Percentiles rank a stretch among this genome's conserved stretches.
Conservation (phyloP, 2,888 invertebrate genomes). For the Diplazon laetatorius region DNA sequence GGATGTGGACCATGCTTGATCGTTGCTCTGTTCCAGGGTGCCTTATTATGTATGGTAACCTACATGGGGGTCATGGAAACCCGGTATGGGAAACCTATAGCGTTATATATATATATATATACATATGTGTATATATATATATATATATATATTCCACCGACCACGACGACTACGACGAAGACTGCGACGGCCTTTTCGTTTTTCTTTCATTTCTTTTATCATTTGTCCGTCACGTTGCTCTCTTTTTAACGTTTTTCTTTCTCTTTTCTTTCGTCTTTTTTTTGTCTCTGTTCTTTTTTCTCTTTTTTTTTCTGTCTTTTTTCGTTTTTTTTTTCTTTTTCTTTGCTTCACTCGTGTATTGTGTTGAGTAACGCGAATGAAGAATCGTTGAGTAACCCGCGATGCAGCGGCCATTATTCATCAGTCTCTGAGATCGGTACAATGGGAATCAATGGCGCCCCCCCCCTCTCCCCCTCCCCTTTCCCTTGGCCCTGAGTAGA, state of each 20-base stretch:
- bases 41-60: slow-evolving; percentile 55
- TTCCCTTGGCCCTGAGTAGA: no score
- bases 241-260: slow-evolving; percentile 74
- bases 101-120: no score
- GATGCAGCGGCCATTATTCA: slow-evolving; percentile 46
- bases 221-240: slow-evolving; percentile 65
- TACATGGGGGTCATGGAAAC: slow-evolving; percentile 66
- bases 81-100: slow-evolving; percentile 77
- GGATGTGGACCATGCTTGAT: no score
- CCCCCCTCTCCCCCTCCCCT: no score
- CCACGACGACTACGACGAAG: no score
- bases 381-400: slow-evolving; percentile 64
- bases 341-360: slow-evolving; percentile 73
- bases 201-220: no score
- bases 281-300: slow-evolving; percentile 66
- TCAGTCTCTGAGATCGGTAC: slow-evolving; percentile 28
- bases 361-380: slow-evolving; percentile 75
- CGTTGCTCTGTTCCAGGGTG: slow-evolving; percentile 57
- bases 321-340: slow-evolving; percentile 70
- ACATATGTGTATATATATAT: no score
- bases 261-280: no score
- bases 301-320: no score
- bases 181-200: slow-evolving; percentile 69
- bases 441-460: slow-evolving; percentile 37
- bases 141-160: no score